Evolutionary conservation across 2,797 vertebrate species (phyloP), one percentile per base, ranked within the genome.

Genomic region (Micromesistius poutassou): DNA sequence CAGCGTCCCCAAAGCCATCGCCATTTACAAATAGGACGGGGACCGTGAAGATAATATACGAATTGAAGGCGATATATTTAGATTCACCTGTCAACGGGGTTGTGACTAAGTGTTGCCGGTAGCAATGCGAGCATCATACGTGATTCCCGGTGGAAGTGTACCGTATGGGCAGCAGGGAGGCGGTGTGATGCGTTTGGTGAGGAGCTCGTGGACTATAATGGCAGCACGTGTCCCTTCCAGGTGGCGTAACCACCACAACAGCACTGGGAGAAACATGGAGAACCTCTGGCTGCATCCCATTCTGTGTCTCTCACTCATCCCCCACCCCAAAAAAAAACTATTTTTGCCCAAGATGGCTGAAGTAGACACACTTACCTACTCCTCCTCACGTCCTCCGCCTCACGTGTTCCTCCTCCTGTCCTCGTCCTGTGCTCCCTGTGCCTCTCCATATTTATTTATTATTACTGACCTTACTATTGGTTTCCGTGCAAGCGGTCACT

Each of bases 361-460:
- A 10, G n/a, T 62, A 25, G 55, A 62, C 16, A 55, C 66, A 6
- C 25, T 68, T 19, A 22, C 14, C 66, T 70, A 25, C 25, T 25
- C n/a, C n/a, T 1, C n/a, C 62, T 8, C 62, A 28, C 19, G 4
- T 36, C 35, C 6, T 36, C 35, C 35, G 2, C 35, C 35, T 36
- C 35, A 36, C 35, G 2, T 36, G 2, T 5, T 36, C 35, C 35
- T 36, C 35, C 6, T 36, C 35, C 35, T 36, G 4, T 71, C 68
- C 5, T 30, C 50, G 5, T n/a, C 22, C 19, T n/a, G 19, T 62
- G 6, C 55, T 87, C 78, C 85, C 79, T 91, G 84, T 89, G 85
- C 91, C 78, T 76, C 84, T 87, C 83, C 89, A 76, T 93, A 91
- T 94, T 95, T 95, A 95, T 95, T 95, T 94, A 95, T 94, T 95